Evolutionary conservation across 2,888 invertebrate species (phyloP).

Genomic region (Capitulum mitella): DNA sequence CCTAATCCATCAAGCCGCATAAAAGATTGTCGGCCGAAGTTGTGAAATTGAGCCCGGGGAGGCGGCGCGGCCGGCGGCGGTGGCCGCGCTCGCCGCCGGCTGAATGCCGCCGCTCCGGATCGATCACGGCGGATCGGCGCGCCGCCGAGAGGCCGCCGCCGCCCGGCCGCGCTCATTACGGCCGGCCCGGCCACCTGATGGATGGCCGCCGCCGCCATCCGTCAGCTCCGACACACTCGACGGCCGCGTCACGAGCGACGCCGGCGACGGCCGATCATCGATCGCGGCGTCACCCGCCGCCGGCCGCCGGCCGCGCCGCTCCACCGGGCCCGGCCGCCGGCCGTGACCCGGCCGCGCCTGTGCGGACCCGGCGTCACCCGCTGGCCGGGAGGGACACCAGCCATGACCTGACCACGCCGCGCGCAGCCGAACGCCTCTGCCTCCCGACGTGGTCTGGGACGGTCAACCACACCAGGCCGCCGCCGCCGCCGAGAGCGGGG

Average conservation of each 20-base stretch:
- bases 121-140: background rate
- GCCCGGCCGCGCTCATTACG: background rate
- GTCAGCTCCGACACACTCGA: background rate
- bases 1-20: constrained; percentile 11
- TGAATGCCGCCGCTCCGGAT: background rate
- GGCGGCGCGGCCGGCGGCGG: background rate
- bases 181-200: background rate
- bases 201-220: background rate
- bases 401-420: background rate
- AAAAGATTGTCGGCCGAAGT: constrained; percentile 17
- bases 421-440: too few relatives aligned
- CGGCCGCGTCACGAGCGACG: too few relatives aligned
- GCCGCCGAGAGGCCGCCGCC: background rate
- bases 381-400: background rate
- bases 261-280: too few relatives aligned
- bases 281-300: background rate
- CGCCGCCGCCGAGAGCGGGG: too few relatives aligned
- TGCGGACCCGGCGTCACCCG: too few relatives aligned
- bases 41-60: constrained; percentile 13
- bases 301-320: too few relatives aligned
- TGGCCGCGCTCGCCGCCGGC: background rate
- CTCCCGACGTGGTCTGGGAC: too few relatives aligned
- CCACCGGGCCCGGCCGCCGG: too few relatives aligned
- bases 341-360: too few relatives aligned
- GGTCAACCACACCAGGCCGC: too few relatives aligned